Percentiles rank a stretch among this genome's conserved stretches.
These are phyloP conservation scores for Tapirus indicus DNA, from an alignment of 2,797 vertebrate genomes.

Conservation along the genomic window DNA sequence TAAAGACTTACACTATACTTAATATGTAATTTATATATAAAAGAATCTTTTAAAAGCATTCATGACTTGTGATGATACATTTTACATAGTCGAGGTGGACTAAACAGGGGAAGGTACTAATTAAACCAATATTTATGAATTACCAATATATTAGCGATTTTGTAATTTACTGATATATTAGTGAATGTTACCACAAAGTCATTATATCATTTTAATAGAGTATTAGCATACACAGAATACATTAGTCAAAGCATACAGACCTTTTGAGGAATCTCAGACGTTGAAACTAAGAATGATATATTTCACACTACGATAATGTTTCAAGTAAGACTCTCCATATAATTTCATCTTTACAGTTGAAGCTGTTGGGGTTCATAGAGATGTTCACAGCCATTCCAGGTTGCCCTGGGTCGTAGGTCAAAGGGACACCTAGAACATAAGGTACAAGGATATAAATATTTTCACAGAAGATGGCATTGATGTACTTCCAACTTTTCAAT, in stretches of 20 bases:
- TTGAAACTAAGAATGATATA: not conserved
- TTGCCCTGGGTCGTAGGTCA: not conserved
- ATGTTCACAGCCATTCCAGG: conserved; percentile 54
- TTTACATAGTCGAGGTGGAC: not conserved
- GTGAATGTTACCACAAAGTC: not conserved
- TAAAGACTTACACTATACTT: not conserved
- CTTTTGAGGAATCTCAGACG: conserved; percentile 29
- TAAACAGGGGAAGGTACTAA: not conserved
- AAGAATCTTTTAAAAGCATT: not conserved
- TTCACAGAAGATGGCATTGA: rapidly evolving
- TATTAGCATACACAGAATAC: not conserved
- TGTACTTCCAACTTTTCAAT: rapidly evolving
- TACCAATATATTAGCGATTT: too few relatives aligned
- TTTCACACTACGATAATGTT: not conserved
- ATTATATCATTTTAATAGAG: not conserved
- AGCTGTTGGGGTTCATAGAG: rapidly evolving
- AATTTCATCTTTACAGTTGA: conserved; percentile 1
- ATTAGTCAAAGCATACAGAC: not conserved
- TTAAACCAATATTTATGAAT: not conserved
- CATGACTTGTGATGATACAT: rapidly evolving
- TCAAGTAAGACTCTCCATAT: conserved; percentile 42
- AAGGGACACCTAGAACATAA: conserved; percentile 49
- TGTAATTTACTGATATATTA: not conserved
- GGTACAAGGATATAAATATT: not conserved
- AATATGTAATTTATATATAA: not conserved